Conservation (phyloP, 2,113 vertebrate genomes). For the Ochotona princeps region DNA sequence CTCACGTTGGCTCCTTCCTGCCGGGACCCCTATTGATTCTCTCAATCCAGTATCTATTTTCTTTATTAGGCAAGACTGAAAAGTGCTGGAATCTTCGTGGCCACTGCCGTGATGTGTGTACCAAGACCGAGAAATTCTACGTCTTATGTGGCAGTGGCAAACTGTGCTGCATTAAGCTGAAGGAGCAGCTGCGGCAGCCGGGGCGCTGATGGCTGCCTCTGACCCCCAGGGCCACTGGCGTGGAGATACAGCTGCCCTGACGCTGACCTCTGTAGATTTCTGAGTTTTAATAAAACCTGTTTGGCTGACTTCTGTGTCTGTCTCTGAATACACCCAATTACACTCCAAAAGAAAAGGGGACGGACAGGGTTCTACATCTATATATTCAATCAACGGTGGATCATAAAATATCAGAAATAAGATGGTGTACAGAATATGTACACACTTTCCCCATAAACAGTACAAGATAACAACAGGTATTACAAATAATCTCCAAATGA, state of each 20-base stretch:
- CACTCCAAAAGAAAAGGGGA: neutral
- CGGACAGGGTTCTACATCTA: neutral
- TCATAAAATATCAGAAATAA: neutral
- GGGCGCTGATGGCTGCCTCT: rapidly evolving
- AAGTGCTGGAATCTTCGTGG: conserved; percentile 56
- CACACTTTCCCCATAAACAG: neutral
- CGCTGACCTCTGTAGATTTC: neutral
- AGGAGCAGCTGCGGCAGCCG: neutral
- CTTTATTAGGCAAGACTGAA: conserved; percentile 13
- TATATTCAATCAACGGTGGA: neutral
- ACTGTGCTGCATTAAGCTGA: conserved; percentile 55
- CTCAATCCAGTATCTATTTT: neutral
- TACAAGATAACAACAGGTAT: neutral
- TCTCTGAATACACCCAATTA: neutral
- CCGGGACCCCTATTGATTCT: neutral
- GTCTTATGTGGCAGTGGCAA: conserved; percentile 25
- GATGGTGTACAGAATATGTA: neutral
- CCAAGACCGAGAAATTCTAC: neutral
- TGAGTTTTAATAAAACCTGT: conserved; percentile 57
- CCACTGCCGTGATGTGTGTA: conserved; percentile 14
- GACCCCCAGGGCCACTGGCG: neutral
- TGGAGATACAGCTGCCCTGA: neutral
- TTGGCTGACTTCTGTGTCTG: conserved; percentile 20
- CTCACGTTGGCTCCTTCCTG: neutral
- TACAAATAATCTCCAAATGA: neutral